phyloP scores from a whole-genome alignment of 2,113 vertebrate species.

The Prinia subflava region DNA sequence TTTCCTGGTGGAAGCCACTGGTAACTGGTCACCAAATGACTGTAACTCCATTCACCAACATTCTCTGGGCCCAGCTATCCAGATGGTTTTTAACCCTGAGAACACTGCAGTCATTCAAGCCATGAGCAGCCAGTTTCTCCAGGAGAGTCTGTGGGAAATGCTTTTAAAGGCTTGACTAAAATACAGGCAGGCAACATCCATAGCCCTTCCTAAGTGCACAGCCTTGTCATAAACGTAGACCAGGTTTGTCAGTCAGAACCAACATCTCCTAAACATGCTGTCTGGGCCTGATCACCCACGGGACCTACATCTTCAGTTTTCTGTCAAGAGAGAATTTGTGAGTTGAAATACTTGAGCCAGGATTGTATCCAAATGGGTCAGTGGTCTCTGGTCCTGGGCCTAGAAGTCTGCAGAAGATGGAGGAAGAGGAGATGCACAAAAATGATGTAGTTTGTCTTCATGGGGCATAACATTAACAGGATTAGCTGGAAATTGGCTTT shows the following conservation, averaged over 20 bases:
- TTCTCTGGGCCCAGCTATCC: neutral
- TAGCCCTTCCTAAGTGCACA: accelerated
- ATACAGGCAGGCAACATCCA: neutral
- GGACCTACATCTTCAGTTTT: neutral
- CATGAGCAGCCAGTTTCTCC: neutral
- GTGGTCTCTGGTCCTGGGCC: neutral
- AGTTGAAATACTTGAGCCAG: neutral
- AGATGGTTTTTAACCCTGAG: neutral
- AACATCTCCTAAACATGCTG: neutral
- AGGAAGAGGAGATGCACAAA: neutral
- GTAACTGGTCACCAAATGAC: neutral
- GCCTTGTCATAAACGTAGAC: neutral
- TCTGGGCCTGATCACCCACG: neutral
- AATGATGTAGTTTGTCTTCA: neutral
- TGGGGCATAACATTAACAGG: neutral
- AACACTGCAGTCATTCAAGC: neutral
- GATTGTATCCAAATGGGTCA: neutral
- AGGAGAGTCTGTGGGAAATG: neutral
- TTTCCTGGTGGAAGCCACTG: neutral
- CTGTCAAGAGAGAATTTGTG: neutral
- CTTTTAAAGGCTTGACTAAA: neutral
- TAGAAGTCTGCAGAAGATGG: neutral
- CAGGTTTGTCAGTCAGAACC: neutral
- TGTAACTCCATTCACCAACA: neutral
- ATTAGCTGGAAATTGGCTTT: neutral